These are phyloP conservation scores for Acleris sparsana DNA, from an alignment of 2,888 invertebrate species.

Conservation along the genomic window DNA sequence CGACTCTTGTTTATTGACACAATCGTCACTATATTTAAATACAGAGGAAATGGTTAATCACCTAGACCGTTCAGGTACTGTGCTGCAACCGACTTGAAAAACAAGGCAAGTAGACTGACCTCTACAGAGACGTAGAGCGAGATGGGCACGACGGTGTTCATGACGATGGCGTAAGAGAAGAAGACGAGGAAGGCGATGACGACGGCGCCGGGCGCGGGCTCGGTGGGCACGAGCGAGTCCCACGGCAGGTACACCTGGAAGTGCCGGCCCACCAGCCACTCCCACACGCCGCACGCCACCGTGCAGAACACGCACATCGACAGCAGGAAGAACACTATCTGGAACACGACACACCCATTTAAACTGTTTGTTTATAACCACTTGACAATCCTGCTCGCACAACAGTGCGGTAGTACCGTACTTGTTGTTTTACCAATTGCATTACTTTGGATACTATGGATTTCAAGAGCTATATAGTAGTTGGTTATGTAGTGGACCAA, in stretches of 20 bases:
- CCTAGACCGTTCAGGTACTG: no score
- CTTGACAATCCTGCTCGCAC: no score
- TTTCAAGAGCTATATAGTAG: no score
- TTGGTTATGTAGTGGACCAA: no score
- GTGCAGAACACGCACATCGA: conserved; percentile 99
- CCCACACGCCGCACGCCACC: conserved; percentile 99
- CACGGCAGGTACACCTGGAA: conserved; percentile 96
- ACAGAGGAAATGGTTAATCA: no score
- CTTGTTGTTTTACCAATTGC: no score
- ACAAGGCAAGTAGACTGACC: conserved; percentile 79
- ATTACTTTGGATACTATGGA: no score
- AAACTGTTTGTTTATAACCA: no score
- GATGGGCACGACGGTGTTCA: conserved; percentile 99
- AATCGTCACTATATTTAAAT: no score
- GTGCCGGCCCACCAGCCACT: conserved; percentile 95
- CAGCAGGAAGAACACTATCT: conserved; percentile 99
- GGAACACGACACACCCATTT: conserved; percentile 43
- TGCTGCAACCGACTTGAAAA: no score
- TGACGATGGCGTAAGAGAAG: conserved; percentile 99
- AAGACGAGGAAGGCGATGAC: conserved; percentile 98
- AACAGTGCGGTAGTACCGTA: no score
- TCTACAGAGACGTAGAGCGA: conserved; percentile 98
- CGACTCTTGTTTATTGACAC: no score
- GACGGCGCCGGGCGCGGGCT: conserved; percentile 92
- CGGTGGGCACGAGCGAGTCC: conserved; percentile 95